Percentiles rank a stretch among this genome's conserved stretches.
phyloP scores from a whole-genome alignment of 2,797 vertebrate genomes.

The Rhabdomys pumilio region DNA sequence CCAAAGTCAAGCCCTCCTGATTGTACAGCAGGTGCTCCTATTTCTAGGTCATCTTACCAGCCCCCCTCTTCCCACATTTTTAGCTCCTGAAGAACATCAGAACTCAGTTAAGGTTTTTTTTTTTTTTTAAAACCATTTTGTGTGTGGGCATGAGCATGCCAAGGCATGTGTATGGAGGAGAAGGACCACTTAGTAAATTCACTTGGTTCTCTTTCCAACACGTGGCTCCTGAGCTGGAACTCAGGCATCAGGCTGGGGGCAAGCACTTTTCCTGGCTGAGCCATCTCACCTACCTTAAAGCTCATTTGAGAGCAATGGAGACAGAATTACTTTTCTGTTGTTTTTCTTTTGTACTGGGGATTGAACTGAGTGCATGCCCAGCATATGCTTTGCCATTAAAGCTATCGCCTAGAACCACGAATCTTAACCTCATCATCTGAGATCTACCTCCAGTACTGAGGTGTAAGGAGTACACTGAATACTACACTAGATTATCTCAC shows the following conservation, averaged over 20 bases:
- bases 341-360: background rate
- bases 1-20: background rate
- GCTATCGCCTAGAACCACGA: background rate
- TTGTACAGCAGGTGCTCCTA: background rate
- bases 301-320: background rate
- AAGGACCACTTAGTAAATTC: background rate
- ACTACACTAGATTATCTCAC: background rate
- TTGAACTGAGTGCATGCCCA: background rate
- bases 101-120: background rate
- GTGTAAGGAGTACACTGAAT: background rate
- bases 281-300: background rate
- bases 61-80: background rate
- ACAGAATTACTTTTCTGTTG: background rate
- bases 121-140: background rate
- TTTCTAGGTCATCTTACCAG: background rate
- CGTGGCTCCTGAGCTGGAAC: background rate
- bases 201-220: background rate
- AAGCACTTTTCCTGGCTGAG: too few relatives aligned
- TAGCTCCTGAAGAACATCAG: conserved; percentile 57
- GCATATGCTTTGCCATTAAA: background rate
- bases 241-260: background rate
- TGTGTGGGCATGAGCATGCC: background rate
- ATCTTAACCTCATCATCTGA: background rate
- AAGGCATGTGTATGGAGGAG: background rate
- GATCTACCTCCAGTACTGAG: conserved; percentile 35